These are phyloP conservation scores for Eupristina koningsbergeri DNA, from an alignment of 1,140 invertebrate species.

Conservation along the genomic window DNA sequence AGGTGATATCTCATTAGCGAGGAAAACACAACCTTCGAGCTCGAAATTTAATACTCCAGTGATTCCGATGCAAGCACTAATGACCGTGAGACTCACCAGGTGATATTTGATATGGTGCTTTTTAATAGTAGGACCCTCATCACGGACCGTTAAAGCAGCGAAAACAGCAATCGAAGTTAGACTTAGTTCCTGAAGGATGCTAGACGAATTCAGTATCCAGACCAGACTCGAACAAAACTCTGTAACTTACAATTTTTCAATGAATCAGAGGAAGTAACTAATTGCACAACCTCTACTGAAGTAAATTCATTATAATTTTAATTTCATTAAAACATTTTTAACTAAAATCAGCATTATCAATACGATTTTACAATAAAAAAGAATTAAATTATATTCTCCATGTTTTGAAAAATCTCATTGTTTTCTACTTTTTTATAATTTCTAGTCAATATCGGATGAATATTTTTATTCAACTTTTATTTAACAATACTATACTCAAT, in stretches of 20 bases:
- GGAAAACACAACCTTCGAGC: conserved; percentile 69
- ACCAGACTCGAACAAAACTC: conserved; percentile 72
- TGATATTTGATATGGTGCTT: conserved; percentile 76
- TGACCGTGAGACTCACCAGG: conserved; percentile 72
- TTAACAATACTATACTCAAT: too few species aligned
- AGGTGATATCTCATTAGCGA: conserved; percentile 71
- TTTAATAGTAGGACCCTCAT: conserved; percentile 63
- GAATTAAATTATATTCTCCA: too few species aligned
- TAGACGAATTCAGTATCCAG: conserved; percentile 73
- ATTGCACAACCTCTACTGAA: too few species aligned
- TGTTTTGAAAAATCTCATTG: too few species aligned
- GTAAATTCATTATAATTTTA: background rate
- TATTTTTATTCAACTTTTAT: too few species aligned
- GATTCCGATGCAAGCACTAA: conserved; percentile 72
- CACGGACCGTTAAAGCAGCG: conserved; percentile 70
- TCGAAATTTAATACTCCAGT: conserved; percentile 70
- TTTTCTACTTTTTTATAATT: too few species aligned
- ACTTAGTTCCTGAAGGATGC: conserved; percentile 75
- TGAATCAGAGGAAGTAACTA: too few species aligned
- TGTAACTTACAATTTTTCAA: conserved; percentile 31
- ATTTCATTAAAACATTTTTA: too few species aligned
- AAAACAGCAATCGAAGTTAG: conserved; percentile 74
- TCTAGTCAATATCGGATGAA: too few species aligned
- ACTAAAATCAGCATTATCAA: too few species aligned
- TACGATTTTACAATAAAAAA: too few species aligned